phyloP scores from a whole-genome alignment of 2,888 invertebrate species.

The Trachelus tabidus region DNA sequence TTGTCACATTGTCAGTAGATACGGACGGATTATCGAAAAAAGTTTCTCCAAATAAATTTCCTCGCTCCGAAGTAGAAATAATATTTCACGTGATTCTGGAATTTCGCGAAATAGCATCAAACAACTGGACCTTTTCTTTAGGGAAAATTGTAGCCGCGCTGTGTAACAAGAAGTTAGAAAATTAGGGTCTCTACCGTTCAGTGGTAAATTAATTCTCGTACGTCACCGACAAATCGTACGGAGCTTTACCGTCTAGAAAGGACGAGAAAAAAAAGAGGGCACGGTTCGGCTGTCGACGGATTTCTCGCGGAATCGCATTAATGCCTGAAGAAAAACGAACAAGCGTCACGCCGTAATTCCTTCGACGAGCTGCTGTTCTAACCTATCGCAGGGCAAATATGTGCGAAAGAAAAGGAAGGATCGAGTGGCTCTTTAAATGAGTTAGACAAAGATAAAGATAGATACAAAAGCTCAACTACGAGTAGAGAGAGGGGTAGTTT shows the following conservation, averaged over 20 bases:
- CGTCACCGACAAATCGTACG: slow-evolving; percentile 3
- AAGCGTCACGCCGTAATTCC: background rate
- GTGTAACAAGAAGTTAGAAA: background rate
- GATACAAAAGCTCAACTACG: background rate
- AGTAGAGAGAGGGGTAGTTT: background rate
- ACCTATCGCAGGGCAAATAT: background rate
- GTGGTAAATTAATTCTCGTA: slow-evolving; percentile 2
- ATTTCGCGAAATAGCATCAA: background rate
- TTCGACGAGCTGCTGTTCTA: too few relatives aligned
- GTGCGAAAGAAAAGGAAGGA: background rate
- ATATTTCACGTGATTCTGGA: background rate
- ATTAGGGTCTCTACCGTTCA: background rate
- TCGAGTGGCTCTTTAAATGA: background rate
- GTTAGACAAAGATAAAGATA: background rate
- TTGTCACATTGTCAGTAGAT: background rate
- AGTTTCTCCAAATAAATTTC: background rate
- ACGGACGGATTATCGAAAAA: background rate
- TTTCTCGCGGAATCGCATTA: background rate
- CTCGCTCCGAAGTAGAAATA: background rate
- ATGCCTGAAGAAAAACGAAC: slow-evolving; percentile 12
- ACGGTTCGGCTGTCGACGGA: background rate
- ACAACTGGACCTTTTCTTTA: background rate
- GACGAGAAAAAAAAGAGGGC: background rate
- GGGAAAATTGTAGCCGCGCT: background rate
- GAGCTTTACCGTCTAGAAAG: background rate